Percentiles rank a stretch among this genome's conserved stretches.
Conservation (phyloP, 2,797 vertebrate species). For the Sebastes ruberrimus region DNA sequence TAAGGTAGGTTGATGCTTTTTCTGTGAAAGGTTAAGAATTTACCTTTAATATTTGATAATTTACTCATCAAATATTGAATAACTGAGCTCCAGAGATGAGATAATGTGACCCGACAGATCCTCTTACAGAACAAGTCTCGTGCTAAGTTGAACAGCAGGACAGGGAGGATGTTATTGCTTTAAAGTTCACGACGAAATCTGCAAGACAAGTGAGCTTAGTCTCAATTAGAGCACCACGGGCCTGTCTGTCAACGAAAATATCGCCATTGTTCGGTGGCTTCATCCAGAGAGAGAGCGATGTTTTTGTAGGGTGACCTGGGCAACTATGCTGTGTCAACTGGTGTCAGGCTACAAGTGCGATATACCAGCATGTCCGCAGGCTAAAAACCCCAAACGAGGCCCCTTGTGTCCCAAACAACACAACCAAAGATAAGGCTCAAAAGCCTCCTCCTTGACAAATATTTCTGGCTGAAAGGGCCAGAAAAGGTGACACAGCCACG, state of each 20-base stretch:
- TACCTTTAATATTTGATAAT: neutral
- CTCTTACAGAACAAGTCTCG: constrained; percentile 37
- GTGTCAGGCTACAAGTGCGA: constrained; percentile 84
- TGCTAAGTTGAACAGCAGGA: constrained; percentile 55
- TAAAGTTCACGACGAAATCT: constrained; percentile 68
- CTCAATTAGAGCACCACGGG: constrained; percentile 66
- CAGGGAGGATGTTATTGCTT: constrained; percentile 75
- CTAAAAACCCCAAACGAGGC: constrained; percentile 67
- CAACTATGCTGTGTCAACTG: constrained; percentile 85
- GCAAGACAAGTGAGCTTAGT: constrained; percentile 71
- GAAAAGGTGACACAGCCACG: constrained; percentile 43
- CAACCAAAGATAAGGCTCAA: constrained; percentile 68
- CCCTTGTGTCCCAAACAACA: constrained; percentile 77
- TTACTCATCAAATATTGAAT: neutral
- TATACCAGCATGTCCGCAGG: constrained; percentile 77
- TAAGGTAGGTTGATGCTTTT: neutral
- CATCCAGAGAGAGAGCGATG: constrained; percentile 76
- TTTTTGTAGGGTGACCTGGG: constrained; percentile 85
- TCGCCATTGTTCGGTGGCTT: constrained; percentile 76
- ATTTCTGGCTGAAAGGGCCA: constrained; percentile 58
- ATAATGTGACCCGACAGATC: constrained; percentile 15
- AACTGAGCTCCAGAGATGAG: neutral
- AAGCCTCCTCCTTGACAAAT: constrained; percentile 62
- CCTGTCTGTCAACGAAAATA: constrained; percentile 76
- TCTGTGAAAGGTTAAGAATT: neutral